Evolutionary conservation across 2,113 vertebrate genomes (phyloP), one percentile per base, ranked within the genome.

Genomic region (Labrus mixtus): DNA sequence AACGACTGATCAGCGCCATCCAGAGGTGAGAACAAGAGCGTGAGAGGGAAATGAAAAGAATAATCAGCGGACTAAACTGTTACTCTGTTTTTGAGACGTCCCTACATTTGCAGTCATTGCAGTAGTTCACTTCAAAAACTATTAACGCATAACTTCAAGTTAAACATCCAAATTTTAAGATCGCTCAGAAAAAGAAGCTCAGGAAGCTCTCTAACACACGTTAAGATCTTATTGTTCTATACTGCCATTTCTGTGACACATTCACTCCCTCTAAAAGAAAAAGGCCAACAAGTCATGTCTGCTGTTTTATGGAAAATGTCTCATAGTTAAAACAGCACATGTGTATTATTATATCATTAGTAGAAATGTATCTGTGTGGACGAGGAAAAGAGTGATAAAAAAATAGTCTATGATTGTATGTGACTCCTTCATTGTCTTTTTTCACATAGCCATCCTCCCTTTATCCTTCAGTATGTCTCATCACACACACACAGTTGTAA

Each of bases 1-100:
- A 19, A 85, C n/a, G 89, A 87, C 84, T 84, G 72, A 90, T 77
- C 82, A 88, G 87, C 89, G 88, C 91, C 93, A 93, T 68, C 93
- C 82, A 82, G 91, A 86, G 92, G 90, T 46, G 23, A 83, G 43
- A 60, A 33, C 48, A 23, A 0, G 33, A 78, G 58, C 22, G 8
- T 45, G 58, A 54, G 23, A 37, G 43, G 61, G 57, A 25, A 43
- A 55, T 0, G 0, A 46, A 45, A 13, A 20, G 10, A 20, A 13
- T 41, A 23, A 55, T 45, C 37, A 15, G 39, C 22, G 17, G 57
- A n/a, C 43, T 15, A 6, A 61, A 58, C 15, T 51, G 23, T 57
- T 9, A 17, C 36, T 37, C 9, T 46, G 16, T 13, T 48, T 48
- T 48, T 48, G 3, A 43, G 22, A 58, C 41, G 36, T 54, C 20